Conservation (phyloP, 2,113 vertebrate species). For the Candoia aspera region DNA sequence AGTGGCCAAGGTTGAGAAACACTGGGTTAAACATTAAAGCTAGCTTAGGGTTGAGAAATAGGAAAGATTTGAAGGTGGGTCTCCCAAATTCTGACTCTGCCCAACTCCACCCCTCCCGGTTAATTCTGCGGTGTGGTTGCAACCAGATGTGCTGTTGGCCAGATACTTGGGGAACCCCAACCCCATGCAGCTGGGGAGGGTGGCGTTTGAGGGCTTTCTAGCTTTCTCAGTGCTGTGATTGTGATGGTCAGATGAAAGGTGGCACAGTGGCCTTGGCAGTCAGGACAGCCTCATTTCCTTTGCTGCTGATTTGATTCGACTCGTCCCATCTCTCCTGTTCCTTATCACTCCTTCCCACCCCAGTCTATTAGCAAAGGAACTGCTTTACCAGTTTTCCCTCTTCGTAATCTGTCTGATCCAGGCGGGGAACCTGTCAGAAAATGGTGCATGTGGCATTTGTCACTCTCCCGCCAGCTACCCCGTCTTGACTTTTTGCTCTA, state of each 20-base stretch:
- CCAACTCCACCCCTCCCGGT: fast-evolving
- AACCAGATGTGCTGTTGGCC: no score
- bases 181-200: no score
- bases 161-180: no score
- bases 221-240: no score
- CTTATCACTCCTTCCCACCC: not conserved
- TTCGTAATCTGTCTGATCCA: constrained; percentile 21
- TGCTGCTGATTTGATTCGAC: not conserved
- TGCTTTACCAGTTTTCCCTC: constrained; percentile 15
- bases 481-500: not conserved
- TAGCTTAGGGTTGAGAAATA: no score
- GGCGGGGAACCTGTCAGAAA: constrained; percentile 18
- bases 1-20: no score
- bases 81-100: not conserved
- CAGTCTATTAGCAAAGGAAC: constrained; percentile 2
- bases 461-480: not conserved
- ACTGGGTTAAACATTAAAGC: no score
- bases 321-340: not conserved
- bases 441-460: not conserved
- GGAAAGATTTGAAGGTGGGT: no score
- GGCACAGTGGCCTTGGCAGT: not conserved
- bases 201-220: no score
- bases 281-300: not conserved
- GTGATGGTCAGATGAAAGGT: not conserved
- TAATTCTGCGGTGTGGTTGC: not conserved